A percentile compares a stretch with the other conserved stretches of the same genome.
Conservation (phyloP, 2,113 vertebrate genomes). For the Columba livia region DNA sequence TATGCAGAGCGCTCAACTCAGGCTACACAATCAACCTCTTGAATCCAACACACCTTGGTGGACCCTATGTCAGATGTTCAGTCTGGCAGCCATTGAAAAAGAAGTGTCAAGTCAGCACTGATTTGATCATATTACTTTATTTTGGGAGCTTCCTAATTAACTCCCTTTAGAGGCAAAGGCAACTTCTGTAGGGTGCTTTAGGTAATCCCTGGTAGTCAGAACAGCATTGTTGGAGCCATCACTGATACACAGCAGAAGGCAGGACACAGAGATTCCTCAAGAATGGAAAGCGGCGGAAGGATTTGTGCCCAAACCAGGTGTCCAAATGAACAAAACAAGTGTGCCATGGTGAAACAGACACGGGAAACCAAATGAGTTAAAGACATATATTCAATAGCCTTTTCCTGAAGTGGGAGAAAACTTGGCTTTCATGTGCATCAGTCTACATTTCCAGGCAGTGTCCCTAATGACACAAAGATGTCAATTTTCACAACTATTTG, state of each 20-base stretch:
- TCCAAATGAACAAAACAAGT: not conserved
- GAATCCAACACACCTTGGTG: not conserved
- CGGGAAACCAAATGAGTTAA: not conserved
- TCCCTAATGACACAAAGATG: not conserved
- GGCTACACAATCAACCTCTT: not conserved
- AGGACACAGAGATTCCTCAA: not conserved
- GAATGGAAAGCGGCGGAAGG: not conserved
- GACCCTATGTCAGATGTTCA: not conserved
- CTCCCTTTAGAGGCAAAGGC: not conserved
- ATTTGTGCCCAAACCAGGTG: not conserved
- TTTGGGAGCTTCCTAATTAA: not conserved
- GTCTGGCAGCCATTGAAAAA: not conserved
- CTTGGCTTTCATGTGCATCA: fast-evolving
- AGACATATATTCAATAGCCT: not conserved
- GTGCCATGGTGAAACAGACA: not conserved
- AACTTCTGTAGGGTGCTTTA: not conserved
- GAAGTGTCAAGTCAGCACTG: not conserved
- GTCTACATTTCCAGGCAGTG: not conserved
- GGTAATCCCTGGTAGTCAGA: not conserved
- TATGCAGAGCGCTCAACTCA: fast-evolving
- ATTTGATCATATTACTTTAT: not conserved
- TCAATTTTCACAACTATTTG: not conserved
- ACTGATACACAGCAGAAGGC: not conserved
- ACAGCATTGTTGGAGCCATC: not conserved
- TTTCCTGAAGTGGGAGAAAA: not conserved